Percentiles rank a stretch among this genome's conserved stretches.
phyloP scores from a whole-genome alignment of 2,888 invertebrate species.

The Drosophila glabriapex region DNA sequence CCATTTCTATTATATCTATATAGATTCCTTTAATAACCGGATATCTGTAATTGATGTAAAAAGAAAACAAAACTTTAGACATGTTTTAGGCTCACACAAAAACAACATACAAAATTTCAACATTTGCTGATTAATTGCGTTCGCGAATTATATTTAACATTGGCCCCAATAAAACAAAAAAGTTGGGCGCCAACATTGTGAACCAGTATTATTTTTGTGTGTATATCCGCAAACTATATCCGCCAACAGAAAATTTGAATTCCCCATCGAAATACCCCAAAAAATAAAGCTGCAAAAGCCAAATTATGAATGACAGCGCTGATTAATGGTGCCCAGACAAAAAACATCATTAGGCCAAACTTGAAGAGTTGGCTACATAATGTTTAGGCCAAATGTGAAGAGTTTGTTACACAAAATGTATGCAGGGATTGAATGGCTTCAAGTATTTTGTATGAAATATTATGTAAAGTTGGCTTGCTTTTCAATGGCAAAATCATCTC shows the following conservation, averaged over 20 bases:
- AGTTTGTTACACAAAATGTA: background rate
- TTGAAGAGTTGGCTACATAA: slow-evolving; percentile 6
- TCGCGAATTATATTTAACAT: slow-evolving; percentile 21
- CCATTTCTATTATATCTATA: slow-evolving; percentile 50
- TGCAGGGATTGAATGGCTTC: background rate
- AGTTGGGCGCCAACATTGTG: slow-evolving; percentile 43
- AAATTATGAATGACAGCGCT: slow-evolving; percentile 70
- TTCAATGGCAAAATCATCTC: background rate
- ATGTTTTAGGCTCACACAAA: slow-evolving; percentile 13
- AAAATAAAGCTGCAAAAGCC: slow-evolving; percentile 16
- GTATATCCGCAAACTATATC: slow-evolving; percentile 54
- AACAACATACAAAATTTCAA: slow-evolving; percentile 3
- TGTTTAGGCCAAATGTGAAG: slow-evolving; percentile 14
- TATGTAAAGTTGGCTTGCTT: background rate
- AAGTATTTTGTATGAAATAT: background rate
- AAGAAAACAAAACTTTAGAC: slow-evolving; percentile 12
- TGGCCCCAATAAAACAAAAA: slow-evolving; percentile 2
- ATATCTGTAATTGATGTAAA: slow-evolving; percentile 84
- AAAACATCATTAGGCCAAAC: slow-evolving; percentile 54
- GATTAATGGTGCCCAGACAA: slow-evolving; percentile 66
- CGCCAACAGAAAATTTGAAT: slow-evolving; percentile 40
- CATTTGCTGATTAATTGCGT: slow-evolving; percentile 47
- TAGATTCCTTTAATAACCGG: slow-evolving; percentile 86
- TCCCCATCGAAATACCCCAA: slow-evolving; percentile 5
- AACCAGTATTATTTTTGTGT: slow-evolving; percentile 33